A percentile compares a stretch with the other conserved stretches of the same genome.
These are phyloP conservation scores for Apamea monoglypha DNA, from an alignment of 2,888 invertebrate species.

Conservation along the genomic window DNA sequence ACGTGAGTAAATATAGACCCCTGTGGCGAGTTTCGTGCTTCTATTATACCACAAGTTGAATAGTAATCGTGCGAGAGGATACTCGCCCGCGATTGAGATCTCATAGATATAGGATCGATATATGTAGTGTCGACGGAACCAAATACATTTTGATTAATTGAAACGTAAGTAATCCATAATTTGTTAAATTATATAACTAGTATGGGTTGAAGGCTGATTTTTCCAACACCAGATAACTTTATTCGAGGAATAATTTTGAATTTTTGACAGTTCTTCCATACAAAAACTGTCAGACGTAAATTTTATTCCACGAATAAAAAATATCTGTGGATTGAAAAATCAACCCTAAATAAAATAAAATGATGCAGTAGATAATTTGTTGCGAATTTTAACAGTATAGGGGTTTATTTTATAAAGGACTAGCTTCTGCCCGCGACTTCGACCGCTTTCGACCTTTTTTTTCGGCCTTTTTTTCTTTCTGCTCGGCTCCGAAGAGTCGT, in stretches of 20 bases:
- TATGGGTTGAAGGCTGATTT: too few relatives aligned
- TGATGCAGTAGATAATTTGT: not conserved
- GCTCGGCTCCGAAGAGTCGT: too few relatives aligned
- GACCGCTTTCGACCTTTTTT: too few relatives aligned
- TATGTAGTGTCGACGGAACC: conserved; percentile 6
- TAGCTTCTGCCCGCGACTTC: too few relatives aligned
- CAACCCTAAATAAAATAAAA: not conserved
- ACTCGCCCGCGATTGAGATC: conserved; percentile 38
- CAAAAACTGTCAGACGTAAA: too few relatives aligned
- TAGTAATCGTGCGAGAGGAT: conserved; percentile 32
- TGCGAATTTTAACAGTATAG: not conserved
- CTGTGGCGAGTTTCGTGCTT: conserved; percentile 6
- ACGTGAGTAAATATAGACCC: conserved; percentile 32
- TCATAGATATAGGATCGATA: not conserved
- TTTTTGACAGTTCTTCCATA: too few relatives aligned
- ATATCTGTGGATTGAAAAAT: too few relatives aligned
- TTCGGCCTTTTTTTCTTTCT: too few relatives aligned
- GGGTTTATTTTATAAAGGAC: too few relatives aligned
- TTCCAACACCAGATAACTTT: too few relatives aligned
- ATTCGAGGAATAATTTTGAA: too few relatives aligned
- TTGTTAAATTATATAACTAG: not conserved
- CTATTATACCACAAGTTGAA: conserved; percentile 41
- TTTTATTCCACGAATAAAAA: too few relatives aligned
- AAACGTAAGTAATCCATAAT: conserved; percentile 27
- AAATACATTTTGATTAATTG: not conserved